Evolutionary conservation across 2,113 vertebrate species (phyloP).

Genomic region (Onychostoma macrolepis): DNA sequence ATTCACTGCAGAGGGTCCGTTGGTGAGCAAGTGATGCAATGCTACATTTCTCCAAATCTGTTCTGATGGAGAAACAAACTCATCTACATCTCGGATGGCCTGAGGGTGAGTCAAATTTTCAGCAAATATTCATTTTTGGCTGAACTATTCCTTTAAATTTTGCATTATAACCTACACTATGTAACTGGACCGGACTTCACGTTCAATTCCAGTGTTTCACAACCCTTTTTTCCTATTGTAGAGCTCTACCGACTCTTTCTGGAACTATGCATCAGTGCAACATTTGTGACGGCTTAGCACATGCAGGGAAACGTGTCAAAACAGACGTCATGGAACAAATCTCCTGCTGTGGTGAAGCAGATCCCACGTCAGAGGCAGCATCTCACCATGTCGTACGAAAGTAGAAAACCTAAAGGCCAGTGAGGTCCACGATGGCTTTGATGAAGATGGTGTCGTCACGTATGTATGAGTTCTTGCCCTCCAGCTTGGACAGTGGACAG

Average conservation of each 20-base stretch:
- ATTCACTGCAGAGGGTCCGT: not conserved
- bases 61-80: not conserved
- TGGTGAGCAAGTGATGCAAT: no score
- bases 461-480: constrained; percentile 91
- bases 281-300: not conserved
- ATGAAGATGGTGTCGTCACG: constrained; percentile 96
- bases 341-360: not conserved
- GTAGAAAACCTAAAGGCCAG: constrained; percentile 81
- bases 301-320: constrained; percentile 24
- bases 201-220: constrained; percentile 29
- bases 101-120: no score
- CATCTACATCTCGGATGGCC: not conserved
- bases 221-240: not conserved
- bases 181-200: constrained; percentile 27
- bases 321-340: not conserved
- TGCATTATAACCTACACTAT: not conserved
- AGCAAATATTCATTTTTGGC: not conserved
- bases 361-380: not conserved
- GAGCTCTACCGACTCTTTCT: constrained; percentile 21
- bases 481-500: constrained; percentile 91
- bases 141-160: not conserved
- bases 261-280: not conserved
- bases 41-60: not conserved
- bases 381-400: not conserved
- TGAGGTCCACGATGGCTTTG: constrained; percentile 97